Percentiles rank a stretch among this genome's conserved stretches.
Conservation (phyloP, 2,888 invertebrate genomes). For the Papilio demoleus region DNA sequence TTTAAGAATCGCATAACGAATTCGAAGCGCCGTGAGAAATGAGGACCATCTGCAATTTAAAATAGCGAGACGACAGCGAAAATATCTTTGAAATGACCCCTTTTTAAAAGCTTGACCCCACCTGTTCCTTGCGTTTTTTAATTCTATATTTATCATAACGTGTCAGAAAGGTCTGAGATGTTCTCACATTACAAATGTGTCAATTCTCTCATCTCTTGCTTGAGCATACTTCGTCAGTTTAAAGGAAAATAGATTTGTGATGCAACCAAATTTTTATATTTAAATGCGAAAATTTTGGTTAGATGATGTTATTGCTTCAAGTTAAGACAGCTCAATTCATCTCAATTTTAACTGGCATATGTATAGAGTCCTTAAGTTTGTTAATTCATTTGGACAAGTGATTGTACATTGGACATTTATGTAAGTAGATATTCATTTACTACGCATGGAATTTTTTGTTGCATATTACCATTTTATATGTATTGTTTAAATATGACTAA, state of each 20-base stretch:
- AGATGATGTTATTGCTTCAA: too few species aligned
- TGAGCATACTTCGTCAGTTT: background rate
- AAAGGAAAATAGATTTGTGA: background rate
- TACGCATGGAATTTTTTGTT: too few species aligned
- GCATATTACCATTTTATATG: too few species aligned
- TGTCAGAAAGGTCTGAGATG: slow-evolving; percentile 32
- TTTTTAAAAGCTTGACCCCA: slow-evolving; percentile 68
- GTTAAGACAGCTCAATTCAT: too few species aligned
- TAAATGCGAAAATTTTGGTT: too few species aligned
- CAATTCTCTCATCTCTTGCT: background rate
- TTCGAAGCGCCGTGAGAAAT: slow-evolving; percentile 57
- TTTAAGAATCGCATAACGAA: slow-evolving; percentile 33
- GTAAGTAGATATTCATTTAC: too few species aligned
- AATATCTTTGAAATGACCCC: slow-evolving; percentile 61
- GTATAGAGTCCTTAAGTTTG: too few species aligned
- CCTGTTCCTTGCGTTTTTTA: slow-evolving; percentile 65
- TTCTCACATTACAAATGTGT: slow-evolving; percentile 55
- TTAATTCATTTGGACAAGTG: too few species aligned
- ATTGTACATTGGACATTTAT: too few species aligned
- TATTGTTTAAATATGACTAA: too few species aligned
- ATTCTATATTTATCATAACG: slow-evolving; percentile 47
- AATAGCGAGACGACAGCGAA: slow-evolving; percentile 50
- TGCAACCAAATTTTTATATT: background rate
- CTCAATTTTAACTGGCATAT: too few species aligned
- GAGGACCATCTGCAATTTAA: slow-evolving; percentile 64